Base-by-base conservation (phyloP, 2,888 invertebrate genomes). In the Synergus gifuensis region DNA sequence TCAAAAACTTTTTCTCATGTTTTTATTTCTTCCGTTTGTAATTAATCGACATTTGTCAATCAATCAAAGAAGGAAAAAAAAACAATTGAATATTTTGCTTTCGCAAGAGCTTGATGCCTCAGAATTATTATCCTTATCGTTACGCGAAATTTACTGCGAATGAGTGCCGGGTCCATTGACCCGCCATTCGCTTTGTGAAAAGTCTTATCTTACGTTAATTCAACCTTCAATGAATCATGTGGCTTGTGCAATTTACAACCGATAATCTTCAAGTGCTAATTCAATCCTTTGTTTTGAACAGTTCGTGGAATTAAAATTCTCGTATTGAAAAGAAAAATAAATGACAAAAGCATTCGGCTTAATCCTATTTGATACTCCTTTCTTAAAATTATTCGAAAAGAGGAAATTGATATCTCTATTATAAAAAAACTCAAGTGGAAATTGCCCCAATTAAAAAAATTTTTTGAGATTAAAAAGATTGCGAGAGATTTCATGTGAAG, bases 81-180 rank as follows among this genome's bases (percentile, higher is more conserved):
- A n/a, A 54, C n/a, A 54, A 54, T 54, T 54, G n/a, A 4, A 8
- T 54, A 54, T 54, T n/a, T n/a, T 8, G 16, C n/a, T n/a, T n/a
- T n/a, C 8, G n/a, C 54, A 54, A 54, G n/a, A 54, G n/a, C 54
- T n/a, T n/a, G 8, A n/a, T 54, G n/a, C 54, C 54, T 54, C 54
- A n/a, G 54, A 54, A 54, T n/a, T 54, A n/a, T 54, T n/a, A n/a
- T 54, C n/a, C n/a, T 54, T 54, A 54, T 54, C 54, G 54, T 8
- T 54, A 54, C n/a, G 54, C 54, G 54, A 54, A 54, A 54, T 54
- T 54, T 54, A 54, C n/a, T 54, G n/a, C n/a, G 54, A 54, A 54
- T 8, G 54, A 54, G n/a, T 4, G n/a, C 8, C 8, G 54, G n/a
- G 54, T 8, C n/a, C 54, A 8, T 54, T 54, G 54, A 54, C 54